phyloP scores from a whole-genome alignment of 2,113 vertebrate genomes.

The Rhagologus leucostigma region DNA sequence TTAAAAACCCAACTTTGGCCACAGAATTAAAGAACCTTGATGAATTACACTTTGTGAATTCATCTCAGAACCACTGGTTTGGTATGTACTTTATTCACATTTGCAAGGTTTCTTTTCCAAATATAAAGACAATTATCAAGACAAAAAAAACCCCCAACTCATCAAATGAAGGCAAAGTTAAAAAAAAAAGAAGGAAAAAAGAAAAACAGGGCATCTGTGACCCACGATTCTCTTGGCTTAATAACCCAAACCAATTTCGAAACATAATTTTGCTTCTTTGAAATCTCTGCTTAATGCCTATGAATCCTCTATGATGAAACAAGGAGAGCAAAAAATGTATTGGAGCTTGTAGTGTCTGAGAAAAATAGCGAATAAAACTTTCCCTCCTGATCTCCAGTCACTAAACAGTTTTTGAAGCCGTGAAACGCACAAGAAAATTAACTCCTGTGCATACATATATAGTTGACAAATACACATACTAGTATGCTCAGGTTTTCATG shows the following conservation, averaged over 20 bases:
- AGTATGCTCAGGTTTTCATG: neutral
- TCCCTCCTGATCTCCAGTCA: rapidly evolving
- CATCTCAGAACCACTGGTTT: neutral
- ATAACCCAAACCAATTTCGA: neutral
- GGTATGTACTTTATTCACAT: neutral
- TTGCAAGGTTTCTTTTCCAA: neutral
- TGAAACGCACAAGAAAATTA: neutral
- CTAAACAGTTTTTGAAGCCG: neutral
- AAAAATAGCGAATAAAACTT: neutral
- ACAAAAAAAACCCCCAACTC: neutral
- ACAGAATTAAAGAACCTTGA: neutral
- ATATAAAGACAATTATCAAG: neutral
- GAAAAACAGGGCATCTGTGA: neutral
- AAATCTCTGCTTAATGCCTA: neutral
- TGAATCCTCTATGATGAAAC: neutral
- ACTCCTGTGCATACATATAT: neutral
- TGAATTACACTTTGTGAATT: neutral
- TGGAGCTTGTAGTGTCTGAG: neutral
- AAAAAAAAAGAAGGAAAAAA: neutral
- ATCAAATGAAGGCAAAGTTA: neutral
- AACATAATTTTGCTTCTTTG: neutral
- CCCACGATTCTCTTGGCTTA: neutral
- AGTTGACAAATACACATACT: neutral
- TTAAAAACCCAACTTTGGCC: neutral
- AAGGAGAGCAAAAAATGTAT: rapidly evolving